Conservation (phyloP, 2,888 invertebrate species). For the Bimastos eiseni region DNA sequence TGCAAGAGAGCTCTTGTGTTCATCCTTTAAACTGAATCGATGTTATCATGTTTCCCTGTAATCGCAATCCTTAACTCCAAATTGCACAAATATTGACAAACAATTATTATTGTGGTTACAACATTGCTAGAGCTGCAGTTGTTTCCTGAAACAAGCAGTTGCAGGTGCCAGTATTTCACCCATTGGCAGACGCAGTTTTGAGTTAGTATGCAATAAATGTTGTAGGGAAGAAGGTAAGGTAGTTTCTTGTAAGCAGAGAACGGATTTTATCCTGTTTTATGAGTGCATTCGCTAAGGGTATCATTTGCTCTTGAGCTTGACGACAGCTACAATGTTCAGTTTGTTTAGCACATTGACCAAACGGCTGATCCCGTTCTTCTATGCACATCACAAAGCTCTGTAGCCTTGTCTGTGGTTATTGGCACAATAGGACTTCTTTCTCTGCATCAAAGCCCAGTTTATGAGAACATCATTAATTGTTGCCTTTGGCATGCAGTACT, state of each 20-base stretch:
- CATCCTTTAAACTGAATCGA: not conserved
- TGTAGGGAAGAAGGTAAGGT: not conserved
- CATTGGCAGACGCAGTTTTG: not conserved
- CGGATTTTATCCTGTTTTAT: not conserved
- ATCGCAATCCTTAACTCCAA: too few species aligned
- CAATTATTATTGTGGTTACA: too few species aligned
- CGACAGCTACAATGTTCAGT: not conserved
- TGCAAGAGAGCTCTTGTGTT: not conserved
- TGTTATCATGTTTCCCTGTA: not conserved
- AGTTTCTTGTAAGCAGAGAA: not conserved
- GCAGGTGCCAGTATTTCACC: not conserved
- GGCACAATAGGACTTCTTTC: conserved; percentile 6
- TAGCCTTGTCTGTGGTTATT: not conserved
- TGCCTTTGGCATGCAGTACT: not conserved
- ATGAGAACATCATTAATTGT: not conserved
- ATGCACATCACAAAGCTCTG: not conserved
- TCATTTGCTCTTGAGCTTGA: not conserved
- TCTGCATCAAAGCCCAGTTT: not conserved
- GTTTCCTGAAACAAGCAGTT: not conserved
- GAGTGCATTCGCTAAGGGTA: not conserved
- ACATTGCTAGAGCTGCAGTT: not conserved
- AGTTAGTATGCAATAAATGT: not conserved
- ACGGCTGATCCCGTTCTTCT: not conserved
- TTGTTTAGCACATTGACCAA: not conserved
- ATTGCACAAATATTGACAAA: too few species aligned